These are phyloP conservation scores for Xanthorhoe spadicearia DNA, from an alignment of 2,888 invertebrate species.

Conservation along the genomic window DNA sequence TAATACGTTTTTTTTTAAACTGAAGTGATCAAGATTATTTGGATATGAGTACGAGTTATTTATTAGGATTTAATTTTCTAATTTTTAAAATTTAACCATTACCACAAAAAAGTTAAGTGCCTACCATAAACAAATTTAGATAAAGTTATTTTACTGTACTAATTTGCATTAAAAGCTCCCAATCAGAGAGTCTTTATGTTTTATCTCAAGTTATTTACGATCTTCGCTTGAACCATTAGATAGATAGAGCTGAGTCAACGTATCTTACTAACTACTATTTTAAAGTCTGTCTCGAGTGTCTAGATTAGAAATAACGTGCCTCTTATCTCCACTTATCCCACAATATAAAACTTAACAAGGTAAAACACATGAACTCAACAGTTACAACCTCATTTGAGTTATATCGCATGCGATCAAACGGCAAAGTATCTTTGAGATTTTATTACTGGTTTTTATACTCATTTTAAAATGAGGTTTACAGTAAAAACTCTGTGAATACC, in stretches of 20 bases:
- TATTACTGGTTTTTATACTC: conserved; percentile 40
- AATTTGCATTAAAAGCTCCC: background rate
- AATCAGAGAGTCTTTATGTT: background rate
- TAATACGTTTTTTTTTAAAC: no score
- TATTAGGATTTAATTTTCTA: no score
- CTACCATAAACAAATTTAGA: no score
- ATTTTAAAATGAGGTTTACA: conserved; percentile 43
- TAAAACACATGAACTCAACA: background rate
- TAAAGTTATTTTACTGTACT: background rate
- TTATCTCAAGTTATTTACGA: background rate
- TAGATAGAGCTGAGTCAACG: background rate
- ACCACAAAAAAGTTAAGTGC: no score
- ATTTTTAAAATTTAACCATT: no score
- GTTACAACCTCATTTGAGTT: background rate
- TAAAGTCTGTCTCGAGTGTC: background rate
- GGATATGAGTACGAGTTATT: no score
- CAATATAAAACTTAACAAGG: background rate
- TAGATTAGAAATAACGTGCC: background rate
- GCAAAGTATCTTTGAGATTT: conserved; percentile 38
- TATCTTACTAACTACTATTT: background rate
- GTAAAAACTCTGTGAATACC: conserved; percentile 52
- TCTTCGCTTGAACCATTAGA: background rate
- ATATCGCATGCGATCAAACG: conserved; percentile 27
- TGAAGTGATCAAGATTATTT: no score
- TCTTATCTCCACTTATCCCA: background rate